Percentiles rank a stretch among this genome's conserved stretches.
phyloP scores from a whole-genome alignment of 2,888 invertebrate species.

The Drosophila suboccidentalis region DNA sequence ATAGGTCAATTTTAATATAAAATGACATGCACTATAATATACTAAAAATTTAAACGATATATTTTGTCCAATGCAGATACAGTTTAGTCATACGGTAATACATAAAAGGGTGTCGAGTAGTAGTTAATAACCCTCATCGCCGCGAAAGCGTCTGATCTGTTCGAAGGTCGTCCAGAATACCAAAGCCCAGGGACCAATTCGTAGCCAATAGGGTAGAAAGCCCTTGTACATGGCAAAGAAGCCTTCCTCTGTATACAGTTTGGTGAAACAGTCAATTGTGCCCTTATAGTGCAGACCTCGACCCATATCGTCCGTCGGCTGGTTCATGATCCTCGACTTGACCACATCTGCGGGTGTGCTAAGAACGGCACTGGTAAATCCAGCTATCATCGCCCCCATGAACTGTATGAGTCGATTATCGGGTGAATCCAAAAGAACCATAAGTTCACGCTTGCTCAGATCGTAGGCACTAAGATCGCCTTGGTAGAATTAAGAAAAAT shows the following conservation, averaged over 20 bases:
- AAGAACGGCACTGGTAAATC: constrained; percentile 85
- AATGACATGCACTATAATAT: neutral
- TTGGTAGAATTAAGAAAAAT: constrained; percentile 12
- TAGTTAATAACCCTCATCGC: constrained; percentile 32
- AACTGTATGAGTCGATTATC: constrained; percentile 86
- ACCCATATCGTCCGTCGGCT: constrained; percentile 86
- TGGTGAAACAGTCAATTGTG: constrained; percentile 37
- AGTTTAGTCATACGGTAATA: neutral
- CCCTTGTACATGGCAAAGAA: constrained; percentile 47
- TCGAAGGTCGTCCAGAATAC: constrained; percentile 47
- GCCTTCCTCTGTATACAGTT: constrained; percentile 33
- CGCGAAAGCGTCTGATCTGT: constrained; percentile 30
- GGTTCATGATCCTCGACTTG: constrained; percentile 96
- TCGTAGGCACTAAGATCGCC: constrained; percentile 93
- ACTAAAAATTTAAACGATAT: constrained; percentile 7
- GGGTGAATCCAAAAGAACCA: constrained; percentile 11
- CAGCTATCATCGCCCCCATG: constrained; percentile 90
- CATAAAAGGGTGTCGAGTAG: neutral
- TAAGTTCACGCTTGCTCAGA: constrained; percentile 85
- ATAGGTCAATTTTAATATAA: too few relatives aligned
- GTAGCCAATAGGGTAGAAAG: constrained; percentile 45
- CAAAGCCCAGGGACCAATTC: constrained; percentile 47
- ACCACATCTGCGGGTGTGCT: constrained; percentile 95
- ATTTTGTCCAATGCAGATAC: neutral
- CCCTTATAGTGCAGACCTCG: constrained; percentile 44